phyloP scores from a whole-genome alignment of 2,888 invertebrate genomes.

The Platerodrilus igneus region DNA sequence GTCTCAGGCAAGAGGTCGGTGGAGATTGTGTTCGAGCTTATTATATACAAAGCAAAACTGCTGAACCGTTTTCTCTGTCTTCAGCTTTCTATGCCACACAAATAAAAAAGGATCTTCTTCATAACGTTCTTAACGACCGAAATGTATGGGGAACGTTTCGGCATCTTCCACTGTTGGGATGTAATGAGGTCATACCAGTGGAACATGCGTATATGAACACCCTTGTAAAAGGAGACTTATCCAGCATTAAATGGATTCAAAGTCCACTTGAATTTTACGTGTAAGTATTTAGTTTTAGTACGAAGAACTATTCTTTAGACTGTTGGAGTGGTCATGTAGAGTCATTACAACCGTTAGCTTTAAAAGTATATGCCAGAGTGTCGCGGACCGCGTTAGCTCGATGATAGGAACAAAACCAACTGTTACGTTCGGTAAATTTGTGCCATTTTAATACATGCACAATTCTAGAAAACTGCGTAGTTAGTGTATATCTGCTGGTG shows the following conservation, averaged over 20 bases:
- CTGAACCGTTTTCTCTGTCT: slow-evolving; percentile 56
- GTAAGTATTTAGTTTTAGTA: slow-evolving; percentile 38
- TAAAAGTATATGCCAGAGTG: no score
- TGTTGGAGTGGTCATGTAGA: no score
- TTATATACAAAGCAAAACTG: slow-evolving; percentile 62
- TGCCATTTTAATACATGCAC: no score
- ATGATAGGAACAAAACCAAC: no score
- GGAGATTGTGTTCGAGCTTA: slow-evolving; percentile 71
- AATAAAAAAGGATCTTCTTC: slow-evolving; percentile 70
- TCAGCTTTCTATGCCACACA: slow-evolving; percentile 60
- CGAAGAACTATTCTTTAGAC: no score
- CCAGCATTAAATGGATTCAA: slow-evolving; percentile 90
- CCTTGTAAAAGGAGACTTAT: slow-evolving; percentile 87
- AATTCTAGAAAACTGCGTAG: no score
- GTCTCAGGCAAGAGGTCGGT: slow-evolving; percentile 83
- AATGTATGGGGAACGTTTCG: slow-evolving; percentile 84
- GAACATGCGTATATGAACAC: slow-evolving; percentile 95
- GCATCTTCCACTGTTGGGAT: slow-evolving; percentile 65
- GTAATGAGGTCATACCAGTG: slow-evolving; percentile 53
- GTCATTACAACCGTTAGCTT: no score
- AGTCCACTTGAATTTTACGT: slow-evolving; percentile 66
- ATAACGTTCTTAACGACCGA: slow-evolving; percentile 83
- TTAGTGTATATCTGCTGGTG: no score
- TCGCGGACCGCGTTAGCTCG: no score
- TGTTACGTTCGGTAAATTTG: no score